Base-by-base conservation (phyloP, 2,888 invertebrate species). In the Bellardia bayeri region DNA sequence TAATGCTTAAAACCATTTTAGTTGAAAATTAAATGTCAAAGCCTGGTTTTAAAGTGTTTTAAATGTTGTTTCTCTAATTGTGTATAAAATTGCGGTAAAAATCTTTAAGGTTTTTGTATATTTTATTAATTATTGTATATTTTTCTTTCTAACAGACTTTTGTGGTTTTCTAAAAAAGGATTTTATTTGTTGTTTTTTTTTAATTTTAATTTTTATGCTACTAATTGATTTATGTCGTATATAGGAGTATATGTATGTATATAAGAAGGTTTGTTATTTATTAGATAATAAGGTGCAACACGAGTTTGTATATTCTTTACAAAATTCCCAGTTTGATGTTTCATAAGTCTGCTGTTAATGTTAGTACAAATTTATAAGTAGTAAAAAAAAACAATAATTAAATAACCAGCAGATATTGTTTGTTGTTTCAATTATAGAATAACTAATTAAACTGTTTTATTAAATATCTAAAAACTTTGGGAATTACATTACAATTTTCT, bases 91-190 rank as follows among this genome's bases (percentile, higher is more conserved):
- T 79, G 63, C 49, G 11, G 74, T 80, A 80, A 80, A 82, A 80
- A 82, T 71, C n/a, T 63, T 45, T 58, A 37, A 51, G 23, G 40
- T 6, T 49, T 61, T 51, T 68, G 23, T 72, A 72, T 56, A 69
- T 64, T 71, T 71, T 64, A 37, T 45, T 85, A 75, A 63, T 69
- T 81, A 80, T 80, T 81, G 63, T 69, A 69, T 81, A 30, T 42
- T 74, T 80, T 80, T 68, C 61, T 51, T 63, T 69, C 78, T 80
- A 69, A 82, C 87, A 87, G 87, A 85, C 87, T 85, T 80, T 68
- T 80, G 45, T 56, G 84, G 54, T 84, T 78, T 81, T 78, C 81
- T 78, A 78, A 79, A 78, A 37, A 69, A 14, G 49, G 51, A n/a
- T 42, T 79, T 64, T 63, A 68, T 37, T 37, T 30, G 1, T 63